A percentile compares a stretch with the other conserved stretches of the same genome.
Evolutionary conservation across 2,888 invertebrate species (phyloP).

Genomic region (Drosophila ustulata): DNA sequence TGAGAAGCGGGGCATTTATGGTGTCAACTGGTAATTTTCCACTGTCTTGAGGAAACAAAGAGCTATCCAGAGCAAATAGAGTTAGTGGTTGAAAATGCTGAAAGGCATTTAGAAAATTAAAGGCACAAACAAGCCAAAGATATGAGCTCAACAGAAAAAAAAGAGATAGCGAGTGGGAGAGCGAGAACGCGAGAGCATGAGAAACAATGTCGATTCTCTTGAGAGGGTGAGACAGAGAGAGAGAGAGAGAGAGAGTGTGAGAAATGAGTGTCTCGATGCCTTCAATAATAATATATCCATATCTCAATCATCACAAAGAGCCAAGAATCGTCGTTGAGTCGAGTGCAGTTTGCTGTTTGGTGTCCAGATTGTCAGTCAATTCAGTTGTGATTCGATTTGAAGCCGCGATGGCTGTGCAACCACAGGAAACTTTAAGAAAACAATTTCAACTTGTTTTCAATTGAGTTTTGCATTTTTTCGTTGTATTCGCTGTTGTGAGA

Average conservation of each 20-base stretch:
- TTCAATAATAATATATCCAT: conserved; percentile 12
- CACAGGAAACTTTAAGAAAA: conserved; percentile 34
- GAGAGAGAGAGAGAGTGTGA: conserved; percentile 27
- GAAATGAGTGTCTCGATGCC: conserved; percentile 3
- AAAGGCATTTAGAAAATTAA: conserved; percentile 37
- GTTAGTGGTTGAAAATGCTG: conserved; percentile 50
- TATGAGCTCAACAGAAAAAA: conserved; percentile 12
- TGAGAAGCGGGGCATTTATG: conserved; percentile 11
- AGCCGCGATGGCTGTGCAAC: conserved; percentile 32
- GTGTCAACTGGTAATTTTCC: conserved; percentile 55
- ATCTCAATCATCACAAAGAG: conserved; percentile 24
- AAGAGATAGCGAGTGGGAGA: neutral
- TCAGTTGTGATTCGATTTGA: conserved; percentile 47
- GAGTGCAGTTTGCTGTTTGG: conserved; percentile 7
- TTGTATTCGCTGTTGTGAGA: conserved; percentile 12
- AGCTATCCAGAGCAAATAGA: conserved; percentile 11
- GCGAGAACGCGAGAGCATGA: neutral
- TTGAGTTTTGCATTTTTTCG: conserved; percentile 26
- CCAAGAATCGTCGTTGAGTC: conserved; percentile 4
- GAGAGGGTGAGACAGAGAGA: neutral
- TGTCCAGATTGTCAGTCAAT: conserved; percentile 25
- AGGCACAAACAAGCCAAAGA: conserved; percentile 32
- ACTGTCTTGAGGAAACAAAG: conserved; percentile 39
- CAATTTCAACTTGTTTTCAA: conserved; percentile 31
- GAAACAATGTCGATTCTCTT: neutral